These are phyloP conservation scores for Synanthedon tipuliformis DNA, from an alignment of 2,888 invertebrate genomes.

Conservation along the genomic window DNA sequence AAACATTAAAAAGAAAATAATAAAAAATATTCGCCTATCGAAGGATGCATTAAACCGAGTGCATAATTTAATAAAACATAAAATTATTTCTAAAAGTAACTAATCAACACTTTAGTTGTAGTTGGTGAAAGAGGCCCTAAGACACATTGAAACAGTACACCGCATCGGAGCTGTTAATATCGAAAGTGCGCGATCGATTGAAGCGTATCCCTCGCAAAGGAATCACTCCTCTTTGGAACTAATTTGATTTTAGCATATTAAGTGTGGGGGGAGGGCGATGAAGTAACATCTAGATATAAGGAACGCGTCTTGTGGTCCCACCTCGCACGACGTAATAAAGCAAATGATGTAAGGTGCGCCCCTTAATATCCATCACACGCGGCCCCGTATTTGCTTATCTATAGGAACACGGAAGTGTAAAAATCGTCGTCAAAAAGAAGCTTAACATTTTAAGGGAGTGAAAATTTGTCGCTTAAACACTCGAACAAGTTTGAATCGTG, in stretches of 20 bases:
- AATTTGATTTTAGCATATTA: conserved; percentile 72
- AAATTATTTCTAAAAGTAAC: too few relatives aligned
- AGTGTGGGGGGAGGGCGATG: conserved; percentile 20
- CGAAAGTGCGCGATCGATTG: conserved; percentile 52
- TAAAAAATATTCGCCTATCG: too few relatives aligned
- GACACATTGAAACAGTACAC: too few relatives aligned
- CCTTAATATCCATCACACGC: conserved; percentile 68
- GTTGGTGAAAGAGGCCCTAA: too few relatives aligned
- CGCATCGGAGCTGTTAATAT: conserved; percentile 41
- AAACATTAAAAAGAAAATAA: too few relatives aligned
- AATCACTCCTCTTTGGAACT: conserved; percentile 66
- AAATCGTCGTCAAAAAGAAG: conserved; percentile 54
- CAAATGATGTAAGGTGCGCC: conserved; percentile 71
- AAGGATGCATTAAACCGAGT: too few relatives aligned
- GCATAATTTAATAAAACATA: too few relatives aligned
- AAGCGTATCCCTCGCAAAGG: conserved; percentile 20
- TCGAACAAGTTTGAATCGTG: too few relatives aligned
- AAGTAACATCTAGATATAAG: conserved; percentile 61
- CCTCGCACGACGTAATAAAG: conserved; percentile 54
- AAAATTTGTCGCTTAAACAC: conserved; percentile 30
- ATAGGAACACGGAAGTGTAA: conserved; percentile 68
- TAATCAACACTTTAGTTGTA: too few relatives aligned
- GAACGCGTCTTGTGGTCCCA: conserved; percentile 54
- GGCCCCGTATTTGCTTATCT: conserved; percentile 70
- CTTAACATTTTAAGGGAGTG: conserved; percentile 22